These are phyloP conservation scores for Hipparchia semele DNA, from an alignment of 2,888 invertebrate species.

Conservation along the genomic window DNA sequence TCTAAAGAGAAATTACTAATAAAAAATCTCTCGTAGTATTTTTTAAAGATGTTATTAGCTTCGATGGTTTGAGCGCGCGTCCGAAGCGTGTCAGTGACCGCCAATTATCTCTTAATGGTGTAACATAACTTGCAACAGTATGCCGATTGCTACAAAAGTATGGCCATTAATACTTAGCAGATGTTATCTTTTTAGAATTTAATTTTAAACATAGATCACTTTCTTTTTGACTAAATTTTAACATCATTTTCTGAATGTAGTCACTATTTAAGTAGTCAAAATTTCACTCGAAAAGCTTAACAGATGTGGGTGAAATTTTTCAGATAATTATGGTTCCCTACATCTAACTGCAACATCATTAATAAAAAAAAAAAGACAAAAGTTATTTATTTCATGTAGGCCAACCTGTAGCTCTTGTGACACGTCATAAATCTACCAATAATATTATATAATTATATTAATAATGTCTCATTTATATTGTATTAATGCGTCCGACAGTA, in stretches of 20 bases:
- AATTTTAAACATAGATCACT: background rate
- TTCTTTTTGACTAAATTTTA: background rate
- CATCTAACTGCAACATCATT: too few relatives aligned
- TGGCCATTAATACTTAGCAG: slow-evolving; percentile 1
- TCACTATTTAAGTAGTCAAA: background rate
- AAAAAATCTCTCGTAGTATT: slow-evolving; percentile 9
- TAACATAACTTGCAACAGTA: background rate
- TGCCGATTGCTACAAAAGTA: background rate
- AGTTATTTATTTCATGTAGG: too few relatives aligned
- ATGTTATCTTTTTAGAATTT: slow-evolving; percentile 5
- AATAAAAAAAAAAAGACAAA: too few relatives aligned
- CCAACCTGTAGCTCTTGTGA: too few relatives aligned
- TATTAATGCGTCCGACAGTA: too few relatives aligned
- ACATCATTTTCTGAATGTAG: background rate
- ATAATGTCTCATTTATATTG: too few relatives aligned
- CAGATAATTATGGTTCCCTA: background rate
- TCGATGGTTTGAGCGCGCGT: background rate
- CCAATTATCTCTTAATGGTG: slow-evolving; percentile 8
- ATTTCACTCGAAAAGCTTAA: background rate
- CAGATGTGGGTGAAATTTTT: background rate
- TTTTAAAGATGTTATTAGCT: slow-evolving; percentile 7
- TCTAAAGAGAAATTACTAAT: background rate
- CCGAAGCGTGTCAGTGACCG: background rate
- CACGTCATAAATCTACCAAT: too few relatives aligned
- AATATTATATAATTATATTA: too few relatives aligned